phyloP scores from a whole-genome alignment of 2,888 invertebrate species.

The Macaria notata region DNA sequence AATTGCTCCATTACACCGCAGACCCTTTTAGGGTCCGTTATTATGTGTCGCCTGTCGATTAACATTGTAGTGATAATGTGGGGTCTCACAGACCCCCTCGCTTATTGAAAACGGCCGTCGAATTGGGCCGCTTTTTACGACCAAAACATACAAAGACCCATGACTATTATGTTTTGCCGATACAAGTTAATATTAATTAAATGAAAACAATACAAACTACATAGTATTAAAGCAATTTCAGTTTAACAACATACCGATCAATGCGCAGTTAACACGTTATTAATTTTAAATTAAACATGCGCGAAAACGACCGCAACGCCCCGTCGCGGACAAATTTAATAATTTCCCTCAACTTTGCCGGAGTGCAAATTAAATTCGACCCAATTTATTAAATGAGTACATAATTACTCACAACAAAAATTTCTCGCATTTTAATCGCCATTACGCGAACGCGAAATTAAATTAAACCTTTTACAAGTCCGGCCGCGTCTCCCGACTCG shows the following conservation, averaged over 20 bases:
- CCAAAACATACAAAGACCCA: no score
- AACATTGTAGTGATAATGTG: conserved; percentile 50
- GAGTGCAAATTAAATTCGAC: conserved; percentile 7
- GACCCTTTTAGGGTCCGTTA: conserved; percentile 56
- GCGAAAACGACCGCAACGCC: neutral
- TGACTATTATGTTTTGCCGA: conserved; percentile 3
- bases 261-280: no score
- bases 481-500: conserved; percentile 12
- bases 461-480: conserved; percentile 7
- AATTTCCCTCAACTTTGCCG: neutral
- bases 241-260: neutral
- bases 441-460: conserved; percentile 10
- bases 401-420: conserved; percentile 11
- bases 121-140: conserved; percentile 9
- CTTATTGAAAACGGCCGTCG: conserved; percentile 33
- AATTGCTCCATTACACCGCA: conserved; percentile 57
- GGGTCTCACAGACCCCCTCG: conserved; percentile 13
- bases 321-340: neutral
- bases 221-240: no score
- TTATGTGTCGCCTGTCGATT: conserved; percentile 59
- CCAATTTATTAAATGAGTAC: conserved; percentile 13
- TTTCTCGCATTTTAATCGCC: conserved; percentile 2
- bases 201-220: no score
- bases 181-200: no score
- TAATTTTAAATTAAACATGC: neutral